These are phyloP conservation scores for Diabrotica virgifera DNA, from an alignment of 1,140 invertebrate genomes.

Conservation along the genomic window DNA sequence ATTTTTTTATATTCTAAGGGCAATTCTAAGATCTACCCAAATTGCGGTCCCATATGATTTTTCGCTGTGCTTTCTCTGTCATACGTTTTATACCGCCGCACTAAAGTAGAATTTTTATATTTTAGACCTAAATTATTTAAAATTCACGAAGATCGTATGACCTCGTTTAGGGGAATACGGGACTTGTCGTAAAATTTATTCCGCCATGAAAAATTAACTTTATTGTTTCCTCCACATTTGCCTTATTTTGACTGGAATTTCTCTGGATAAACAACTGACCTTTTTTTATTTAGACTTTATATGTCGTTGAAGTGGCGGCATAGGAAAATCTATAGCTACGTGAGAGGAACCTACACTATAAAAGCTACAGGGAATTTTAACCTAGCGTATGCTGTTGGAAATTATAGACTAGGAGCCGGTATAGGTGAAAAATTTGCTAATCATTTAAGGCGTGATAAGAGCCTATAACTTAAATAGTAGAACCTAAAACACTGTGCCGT, in stretches of 20 bases:
- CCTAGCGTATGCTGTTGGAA: no score
- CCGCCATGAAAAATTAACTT: slow-evolving; percentile 1
- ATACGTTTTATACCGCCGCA: background rate
- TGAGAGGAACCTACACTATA: no score
- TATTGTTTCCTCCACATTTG: background rate
- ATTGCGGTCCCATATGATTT: background rate
- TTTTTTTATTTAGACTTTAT: background rate
- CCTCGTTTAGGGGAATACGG: background rate
- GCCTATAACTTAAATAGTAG: no score
- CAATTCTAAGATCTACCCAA: background rate
- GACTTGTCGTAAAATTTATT: slow-evolving; percentile 1
- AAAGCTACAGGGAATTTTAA: no score
- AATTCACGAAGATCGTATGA: background rate
- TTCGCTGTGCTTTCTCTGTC: background rate
- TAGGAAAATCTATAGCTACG: no score
- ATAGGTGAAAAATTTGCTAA: no score
- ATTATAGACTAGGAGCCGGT: no score
- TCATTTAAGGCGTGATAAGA: no score
- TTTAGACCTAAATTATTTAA: slow-evolving; percentile 3
- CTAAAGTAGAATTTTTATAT: slow-evolving; percentile 1
- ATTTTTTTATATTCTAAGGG: no score
- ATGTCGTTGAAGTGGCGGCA: no score
- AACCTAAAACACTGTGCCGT: no score
- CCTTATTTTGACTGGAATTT: background rate
- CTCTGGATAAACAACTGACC: background rate